Percentiles rank a stretch among this genome's conserved stretches.
Evolutionary conservation across 2,113 vertebrate species (phyloP).

Genomic region (Microtus montanus): DNA sequence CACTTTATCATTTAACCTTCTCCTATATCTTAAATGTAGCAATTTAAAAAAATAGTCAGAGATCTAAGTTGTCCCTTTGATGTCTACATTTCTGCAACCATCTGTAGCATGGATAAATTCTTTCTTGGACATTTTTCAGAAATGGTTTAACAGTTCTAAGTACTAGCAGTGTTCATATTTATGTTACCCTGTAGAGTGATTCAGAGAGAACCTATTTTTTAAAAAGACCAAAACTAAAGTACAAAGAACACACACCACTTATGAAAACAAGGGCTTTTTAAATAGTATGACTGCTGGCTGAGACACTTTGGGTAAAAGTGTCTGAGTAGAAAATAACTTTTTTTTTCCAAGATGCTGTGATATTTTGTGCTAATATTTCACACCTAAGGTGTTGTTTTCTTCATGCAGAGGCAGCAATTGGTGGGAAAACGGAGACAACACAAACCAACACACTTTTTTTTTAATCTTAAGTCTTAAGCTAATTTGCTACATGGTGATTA

Average conservation of each 20-base stretch:
- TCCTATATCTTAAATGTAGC: not conserved
- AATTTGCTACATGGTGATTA: constrained; percentile 79
- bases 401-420: constrained; percentile 73
- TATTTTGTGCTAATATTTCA: constrained; percentile 81
- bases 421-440: constrained; percentile 78
- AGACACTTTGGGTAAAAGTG: constrained; percentile 71
- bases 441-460: constrained; percentile 68
- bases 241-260: constrained; percentile 62
- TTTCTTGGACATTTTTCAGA: constrained; percentile 37
- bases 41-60: constrained; percentile 18
- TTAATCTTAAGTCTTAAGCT: constrained; percentile 71
- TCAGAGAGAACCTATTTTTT: constrained; percentile 27
- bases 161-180: constrained; percentile 31
- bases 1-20: not conserved
- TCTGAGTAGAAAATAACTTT: constrained; percentile 78
- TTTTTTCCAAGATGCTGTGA: constrained; percentile 77
- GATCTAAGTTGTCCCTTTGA: constrained; percentile 48
- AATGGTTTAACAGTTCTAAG: constrained; percentile 39
- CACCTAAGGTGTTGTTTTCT: constrained; percentile 80
- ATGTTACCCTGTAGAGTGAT: not conserved
- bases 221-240: constrained; percentile 2
- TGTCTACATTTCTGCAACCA: constrained; percentile 48
- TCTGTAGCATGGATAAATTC: not conserved
- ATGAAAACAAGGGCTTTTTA: constrained; percentile 58
- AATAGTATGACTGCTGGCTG: constrained; percentile 64